These are phyloP conservation scores for Netta rufina DNA, from an alignment of 2,797 vertebrate species.

Conservation along the genomic window DNA sequence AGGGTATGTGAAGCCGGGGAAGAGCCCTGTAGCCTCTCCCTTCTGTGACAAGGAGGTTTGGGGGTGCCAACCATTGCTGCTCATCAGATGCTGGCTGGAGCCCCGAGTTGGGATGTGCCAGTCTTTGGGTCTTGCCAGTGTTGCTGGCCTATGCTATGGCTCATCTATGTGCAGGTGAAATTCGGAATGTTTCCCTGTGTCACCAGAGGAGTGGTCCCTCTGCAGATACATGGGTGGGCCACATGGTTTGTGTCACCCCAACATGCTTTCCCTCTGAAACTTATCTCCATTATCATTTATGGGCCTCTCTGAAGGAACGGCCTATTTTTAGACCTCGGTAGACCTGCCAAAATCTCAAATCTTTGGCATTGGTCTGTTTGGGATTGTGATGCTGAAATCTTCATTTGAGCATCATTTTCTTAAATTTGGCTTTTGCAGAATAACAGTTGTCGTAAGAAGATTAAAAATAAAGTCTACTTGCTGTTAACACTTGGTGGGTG, in stretches of 20 bases:
- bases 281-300: background rate
- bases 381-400: conserved; percentile 18
- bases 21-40: background rate
- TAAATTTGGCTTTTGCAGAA: conserved; percentile 60
- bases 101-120: accelerated
- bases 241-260: background rate
- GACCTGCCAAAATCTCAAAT: background rate
- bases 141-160: accelerated
- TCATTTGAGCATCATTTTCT: conserved; percentile 51
- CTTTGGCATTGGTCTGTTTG: background rate
- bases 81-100: background rate
- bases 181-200: background rate
- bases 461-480: conserved; percentile 65
- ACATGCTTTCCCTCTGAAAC: background rate
- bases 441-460: conserved; percentile 57
- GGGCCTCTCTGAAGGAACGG: background rate
- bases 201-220: background rate
- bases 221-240: background rate
- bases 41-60: background rate
- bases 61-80: background rate
- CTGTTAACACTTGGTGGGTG: conserved; percentile 47
- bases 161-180: background rate
- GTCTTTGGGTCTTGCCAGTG: background rate
- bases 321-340: background rate
- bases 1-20: background rate